Base-by-base conservation (phyloP, 2,797 vertebrate genomes). In the Anguilla anguilla region DNA sequence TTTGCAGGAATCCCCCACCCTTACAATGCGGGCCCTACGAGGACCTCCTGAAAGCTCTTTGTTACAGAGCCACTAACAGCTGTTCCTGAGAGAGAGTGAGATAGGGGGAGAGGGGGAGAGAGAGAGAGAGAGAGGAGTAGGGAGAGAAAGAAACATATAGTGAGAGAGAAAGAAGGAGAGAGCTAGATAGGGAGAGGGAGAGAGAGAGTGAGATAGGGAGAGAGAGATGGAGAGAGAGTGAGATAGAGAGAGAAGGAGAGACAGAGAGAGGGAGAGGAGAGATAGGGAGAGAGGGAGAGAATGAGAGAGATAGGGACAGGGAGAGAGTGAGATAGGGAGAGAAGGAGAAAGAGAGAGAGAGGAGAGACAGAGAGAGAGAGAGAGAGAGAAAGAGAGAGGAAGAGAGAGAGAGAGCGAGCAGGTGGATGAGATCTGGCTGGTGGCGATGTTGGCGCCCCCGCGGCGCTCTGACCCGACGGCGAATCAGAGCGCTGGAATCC, bases 391-490 rank as follows among this genome's bases (percentile, higher is more conserved):
- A 28, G 61, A 77, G 77, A 87, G 82, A 88, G 83, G 61, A 67
- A 85, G 61, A 67, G 74, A 49, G 64, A 86, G 81, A 82, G 89
- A 88, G 89, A 88, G 86, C 90, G 67, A 90, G 87, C 0, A 39
- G 89, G 90, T 79, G 88, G 86, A 88, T 85, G 87, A 86, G 90
- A 92, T 95, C 95, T 94, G 87, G 91, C 93, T 94, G 95, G 94
- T 95, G 94, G 95, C 96, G 94, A 96, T 95, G 95, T 94, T 95
- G 93, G 94, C 95, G 93, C 94, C 92, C 94, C 93, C 92, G 2
- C 94, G 93, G 93, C 93, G 94, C 94, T 95, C 94, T 96, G 96
- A 96, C 95, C 95, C 95, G 95, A 96, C 95, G 96, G 94, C 95
- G 95, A 96, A 96, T 96, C 95, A 96, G 95, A 93, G 91, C 92